Percentiles rank a stretch among this genome's conserved stretches.
Conservation (phyloP, 2,113 vertebrate genomes). For the Fukomys damarensis region DNA sequence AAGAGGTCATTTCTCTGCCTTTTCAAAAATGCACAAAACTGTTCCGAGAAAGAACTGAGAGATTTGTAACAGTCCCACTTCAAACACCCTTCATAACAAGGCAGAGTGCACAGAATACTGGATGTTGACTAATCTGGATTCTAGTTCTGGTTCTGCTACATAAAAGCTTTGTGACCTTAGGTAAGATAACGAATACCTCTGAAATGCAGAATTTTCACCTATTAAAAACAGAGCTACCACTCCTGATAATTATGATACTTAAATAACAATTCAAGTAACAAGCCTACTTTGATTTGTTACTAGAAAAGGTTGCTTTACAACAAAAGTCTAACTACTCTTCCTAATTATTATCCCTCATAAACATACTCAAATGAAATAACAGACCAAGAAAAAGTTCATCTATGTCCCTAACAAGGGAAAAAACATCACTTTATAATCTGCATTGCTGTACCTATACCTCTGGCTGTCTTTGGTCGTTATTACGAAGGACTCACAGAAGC, state of each 20-base stretch:
- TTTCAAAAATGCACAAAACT: slow-evolving; percentile 39
- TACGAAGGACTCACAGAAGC: neutral
- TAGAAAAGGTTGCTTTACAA: slow-evolving; percentile 50
- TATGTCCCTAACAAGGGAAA: slow-evolving; percentile 41
- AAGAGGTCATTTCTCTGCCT: neutral
- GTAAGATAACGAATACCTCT: neutral
- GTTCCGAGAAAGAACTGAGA: neutral
- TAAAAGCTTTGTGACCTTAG: neutral
- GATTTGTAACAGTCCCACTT: neutral
- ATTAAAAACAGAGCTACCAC: neutral
- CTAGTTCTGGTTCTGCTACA: neutral
- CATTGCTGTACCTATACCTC: neutral
- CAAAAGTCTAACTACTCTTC: slow-evolving; percentile 55
- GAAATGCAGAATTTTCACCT: slow-evolving; percentile 24
- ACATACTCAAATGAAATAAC: slow-evolving; percentile 60
- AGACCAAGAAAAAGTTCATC: slow-evolving; percentile 30
- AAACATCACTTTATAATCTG: neutral
- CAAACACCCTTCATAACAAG: neutral
- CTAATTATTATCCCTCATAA: slow-evolving; percentile 62
- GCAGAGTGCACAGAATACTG: neutral
- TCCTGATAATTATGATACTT: slow-evolving; percentile 21
- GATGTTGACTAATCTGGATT: neutral
- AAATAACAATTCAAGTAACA: slow-evolving; percentile 32
- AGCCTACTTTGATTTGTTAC: slow-evolving; percentile 38
- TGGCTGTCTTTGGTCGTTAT: slow-evolving; percentile 46